Evolutionary conservation across 35 echinoderm and acorn worm genomes (phyloP).

Genomic region (Apostichopus californicus): DNA sequence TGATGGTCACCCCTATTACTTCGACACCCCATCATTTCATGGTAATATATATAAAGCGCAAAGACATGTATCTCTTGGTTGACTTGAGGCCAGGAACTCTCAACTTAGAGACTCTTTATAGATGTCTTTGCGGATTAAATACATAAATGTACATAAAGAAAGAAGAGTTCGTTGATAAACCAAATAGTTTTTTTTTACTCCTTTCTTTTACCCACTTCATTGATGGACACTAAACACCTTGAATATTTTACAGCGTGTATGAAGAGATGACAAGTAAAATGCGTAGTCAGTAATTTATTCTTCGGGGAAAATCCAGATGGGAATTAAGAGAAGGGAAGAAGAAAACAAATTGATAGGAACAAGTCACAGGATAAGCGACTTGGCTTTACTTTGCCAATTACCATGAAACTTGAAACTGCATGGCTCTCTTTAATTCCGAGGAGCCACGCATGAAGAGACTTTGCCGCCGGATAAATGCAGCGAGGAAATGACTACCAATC

Average conservation of each 20-base stretch:
- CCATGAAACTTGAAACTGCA: slow-evolving; percentile 1
- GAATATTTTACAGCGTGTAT: background rate
- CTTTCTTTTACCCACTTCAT: slow-evolving; percentile 1
- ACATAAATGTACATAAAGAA: background rate
- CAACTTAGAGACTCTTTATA: too few species aligned
- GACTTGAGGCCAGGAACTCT: too few species aligned
- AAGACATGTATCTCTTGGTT: too few species aligned
- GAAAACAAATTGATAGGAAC: background rate
- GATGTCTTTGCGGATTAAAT: background rate
- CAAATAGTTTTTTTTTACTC: slow-evolving; percentile 8
- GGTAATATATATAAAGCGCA: too few species aligned
- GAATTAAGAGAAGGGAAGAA: slow-evolving; percentile 3
- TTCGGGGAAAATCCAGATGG: slow-evolving; percentile 7
- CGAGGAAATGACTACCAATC: slow-evolving; percentile 15
- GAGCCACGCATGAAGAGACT: slow-evolving; percentile 5
- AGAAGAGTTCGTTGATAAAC: background rate
- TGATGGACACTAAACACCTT: slow-evolving; percentile 7
- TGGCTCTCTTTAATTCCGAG: slow-evolving; percentile 10
- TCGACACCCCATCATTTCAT: too few species aligned
- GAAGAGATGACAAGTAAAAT: slow-evolving; percentile 8
- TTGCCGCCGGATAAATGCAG: slow-evolving; percentile 3
- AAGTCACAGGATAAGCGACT: slow-evolving; percentile 6
- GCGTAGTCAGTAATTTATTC: slow-evolving; percentile 18
- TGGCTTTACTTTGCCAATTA: slow-evolving; percentile 9
- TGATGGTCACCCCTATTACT: too few species aligned